Base-by-base conservation (phyloP, 2,113 vertebrate genomes). In the Rhabdomys dilectus region DNA sequence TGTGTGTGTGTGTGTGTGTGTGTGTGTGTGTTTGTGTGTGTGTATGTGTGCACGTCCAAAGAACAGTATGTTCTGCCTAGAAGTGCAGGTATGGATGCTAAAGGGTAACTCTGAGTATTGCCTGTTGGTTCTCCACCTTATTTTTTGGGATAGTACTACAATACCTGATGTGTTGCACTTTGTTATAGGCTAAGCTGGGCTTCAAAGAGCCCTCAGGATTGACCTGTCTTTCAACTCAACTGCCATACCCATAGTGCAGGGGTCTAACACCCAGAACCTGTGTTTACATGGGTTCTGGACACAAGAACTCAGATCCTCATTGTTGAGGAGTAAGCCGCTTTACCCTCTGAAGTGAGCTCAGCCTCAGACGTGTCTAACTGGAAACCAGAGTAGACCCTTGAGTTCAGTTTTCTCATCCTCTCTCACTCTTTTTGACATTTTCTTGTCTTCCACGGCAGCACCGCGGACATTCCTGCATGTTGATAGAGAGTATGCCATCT, bases 1-100 rank as follows among this genome's bases (percentile, higher is more conserved):
- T 29, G 10, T 45, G 39, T 45, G 62, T 26, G 24, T 3, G 62
- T 26, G 24, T 64, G 62, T 26, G 24, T 78, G 6, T 31, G 10
- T 29, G 39, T 29, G 21, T 22, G 72, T 22, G 1, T 26, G 10
- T 22, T 39, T 45, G 42, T 29, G 4, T 48, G 22, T 13, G 22
- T 29, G 24, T 12, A 1, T 11, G 11, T 2, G 2, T 2, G 6
- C 5, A 1, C 29, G 2, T 0, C 9, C 42, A 68, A 76, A 45
- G 29, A 15, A 16, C 51, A 7, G 1, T 17, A 11, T 31, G n/a
- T 62, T 5, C 39, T 85, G 15, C 2, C 60, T 64, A 0, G 19
- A 31, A 64, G 0, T 42, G 26, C 13, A 85, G 8, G 24, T 19
- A 8, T 24, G 60, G 39, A 64, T 64, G 13, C 82, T 39, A 42